Base-by-base conservation (phyloP, 37 sponge, comb jelly and placozoan genomes). In the Ephydatia muelleri region DNA sequence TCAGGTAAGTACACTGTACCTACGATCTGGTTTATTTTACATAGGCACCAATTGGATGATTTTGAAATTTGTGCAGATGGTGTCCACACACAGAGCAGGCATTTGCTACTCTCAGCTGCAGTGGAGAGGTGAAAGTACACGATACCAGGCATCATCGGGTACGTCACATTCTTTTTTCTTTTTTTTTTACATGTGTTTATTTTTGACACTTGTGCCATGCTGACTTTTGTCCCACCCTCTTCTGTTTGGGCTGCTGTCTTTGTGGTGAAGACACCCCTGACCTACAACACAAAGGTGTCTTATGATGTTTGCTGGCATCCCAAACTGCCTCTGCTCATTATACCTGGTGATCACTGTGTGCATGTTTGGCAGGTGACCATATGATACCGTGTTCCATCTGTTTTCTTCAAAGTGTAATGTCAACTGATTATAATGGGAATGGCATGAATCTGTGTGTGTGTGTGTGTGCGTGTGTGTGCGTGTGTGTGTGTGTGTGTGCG, bases 51-150 rank as follows among this genome's bases (percentile, higher is more conserved):
- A 57, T 4, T 23, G 8, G 31, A 35, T 14, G 19, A 26, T 12
- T 30, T 25, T 73, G 23, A 32, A 5, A 23, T 22, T 35, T 25
- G 2, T 76, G 65, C 32, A 85, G 86, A 22, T 90, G 90, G 90
- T 90, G 86, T 38, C 29, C 72, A 30, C 49, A 69, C 32, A 85
- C 82, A 72, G 82, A 77, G 23, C 27, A 69, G 6, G 68, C 85
- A 43, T 90, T 90, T 76, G 82, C 86, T n/a, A 90, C 90, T 5
- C 22, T 90, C 19, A 82, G 90, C 27, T 67, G 66, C 14, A 64
- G 71, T 14, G 65, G 39, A 21, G 76, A 90, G 77, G 65, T 90
- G 31, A 85, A 85, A 77, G 80, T 90, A 0, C 90, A 90, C 30
- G 82, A 90, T 67, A 49, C 28, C 1, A 76, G 84, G 12, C 89